Base-by-base conservation (phyloP, 2,888 invertebrate genomes). In the Autographa gamma region DNA sequence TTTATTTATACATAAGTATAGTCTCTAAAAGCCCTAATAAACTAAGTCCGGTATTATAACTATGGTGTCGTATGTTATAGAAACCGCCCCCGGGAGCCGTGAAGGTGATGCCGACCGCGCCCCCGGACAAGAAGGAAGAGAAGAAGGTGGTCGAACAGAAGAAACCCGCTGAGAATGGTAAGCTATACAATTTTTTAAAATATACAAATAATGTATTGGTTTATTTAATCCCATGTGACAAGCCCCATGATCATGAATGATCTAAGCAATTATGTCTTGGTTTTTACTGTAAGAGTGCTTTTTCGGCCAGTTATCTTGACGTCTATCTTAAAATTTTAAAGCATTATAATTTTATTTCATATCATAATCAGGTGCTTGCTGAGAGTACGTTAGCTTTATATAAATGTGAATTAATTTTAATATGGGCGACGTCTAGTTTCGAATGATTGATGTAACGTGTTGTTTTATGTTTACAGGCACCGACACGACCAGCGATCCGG, bases 71-170 rank as follows among this genome's bases (percentile, higher is more conserved):
- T 77, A 32, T 70, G 60, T 66, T 64, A 6, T 96, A 98, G 98
- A 98, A 98, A 95, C 98, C 98, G 34, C 95, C 95, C 0, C 96
- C 97, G 43, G 98, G 98, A 61, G 98, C 98, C 11, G 97, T 98
- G 73, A 97, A 98, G 76, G 98, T 98, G 79, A 96, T 98, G 93
- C 98, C 98, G 62, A 96, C 97, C 25, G 97, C 97, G 54, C 96
- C 97, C 67, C 96, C 96, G 19, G 96, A 96, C 79, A 97, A 96
- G 88, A 96, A 96, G 82, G 95, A 96, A 0, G 93, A 93, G 32
- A 92, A 91, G 84, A 91, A 90, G 66, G 65, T 86, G 0, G 83
- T 80, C 1, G 95, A 93, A 59, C 91, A 90, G 79, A 90, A 84
- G 84, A 93, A 91, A 82, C 95, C 94, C 0, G 93, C 95, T 67